Evolutionary conservation across 92 coral and sea anemone species (phyloP), one percentile per base, ranked within the genome.

Genomic region (Umimayanthus chanpuru): DNA sequence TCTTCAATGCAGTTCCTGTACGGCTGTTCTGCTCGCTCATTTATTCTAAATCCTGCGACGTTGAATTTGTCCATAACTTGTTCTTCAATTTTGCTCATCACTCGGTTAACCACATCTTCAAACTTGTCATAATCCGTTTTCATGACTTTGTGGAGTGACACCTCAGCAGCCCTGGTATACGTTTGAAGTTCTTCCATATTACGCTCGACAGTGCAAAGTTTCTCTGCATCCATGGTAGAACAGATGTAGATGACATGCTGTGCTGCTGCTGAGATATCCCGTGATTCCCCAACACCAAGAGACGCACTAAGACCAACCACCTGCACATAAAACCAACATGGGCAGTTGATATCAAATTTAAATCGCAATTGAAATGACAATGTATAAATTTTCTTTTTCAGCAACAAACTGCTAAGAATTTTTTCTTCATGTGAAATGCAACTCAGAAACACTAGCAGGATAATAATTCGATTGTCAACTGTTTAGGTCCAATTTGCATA

Each of bases 251-350:
- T 78, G 41, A 97, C 91, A 74, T 97, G 96, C 5, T 92, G 73
- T 71, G 86, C 81, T 0, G 98, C 99, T 75, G 91, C 92, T 40
- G 44, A 72, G 30, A 72, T 41, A 11, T 86, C 77, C 77, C 88
- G 74, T 5, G 97, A 94, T 56, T 93, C 94, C 0, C 99, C 99
- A 72, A 96, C 93, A 41, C 99, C 99, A 10, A 97, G 96, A 44
- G 99, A 97, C 11, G 99, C 99, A 3, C 98, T 95, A 49, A 97
- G 89, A 25, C 99, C 99, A 40, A 97, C 85, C 25, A 97, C 89
- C 94, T 97, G 89, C 20, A 79, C 56, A 79, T 41, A 84, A 49
- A 58, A 44, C 47, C 78, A 43, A n/a, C 32, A 18, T 8, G 25
- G 25, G 40, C 16, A 49, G 39, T 23, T 6, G 0, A 61, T 21